These are phyloP conservation scores for Dendrolimus houi DNA, from an alignment of 2,888 invertebrate species.

Conservation along the genomic window DNA sequence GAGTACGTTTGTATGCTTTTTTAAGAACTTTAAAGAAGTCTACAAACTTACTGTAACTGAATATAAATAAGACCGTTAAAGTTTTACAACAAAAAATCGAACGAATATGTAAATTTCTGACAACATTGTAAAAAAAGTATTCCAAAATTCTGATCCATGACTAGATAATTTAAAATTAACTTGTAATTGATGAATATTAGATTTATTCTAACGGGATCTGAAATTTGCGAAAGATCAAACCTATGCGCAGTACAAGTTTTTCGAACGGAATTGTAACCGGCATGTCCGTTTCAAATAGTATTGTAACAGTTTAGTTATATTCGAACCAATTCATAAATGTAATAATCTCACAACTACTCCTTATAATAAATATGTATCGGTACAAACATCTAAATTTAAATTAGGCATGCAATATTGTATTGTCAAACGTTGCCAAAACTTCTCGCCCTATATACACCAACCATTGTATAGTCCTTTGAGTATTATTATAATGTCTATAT, in stretches of 20 bases:
- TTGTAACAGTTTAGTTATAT: no score
- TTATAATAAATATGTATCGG: background rate
- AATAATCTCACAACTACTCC: no score
- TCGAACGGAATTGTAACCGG: no score
- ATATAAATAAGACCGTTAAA: background rate
- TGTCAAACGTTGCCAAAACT: constrained; percentile 62
- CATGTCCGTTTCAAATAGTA: no score
- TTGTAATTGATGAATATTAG: no score
- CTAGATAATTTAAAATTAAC: constrained; percentile 35
- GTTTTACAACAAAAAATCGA: constrained; percentile 2
- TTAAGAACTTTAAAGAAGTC: no score
- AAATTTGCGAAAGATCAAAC: no score
- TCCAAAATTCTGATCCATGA: constrained; percentile 42
- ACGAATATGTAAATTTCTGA: constrained; percentile 19
- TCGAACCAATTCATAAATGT: no score
- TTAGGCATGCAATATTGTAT: constrained; percentile 62
- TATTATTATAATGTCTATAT: constrained; percentile 35
- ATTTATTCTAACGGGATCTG: no score
- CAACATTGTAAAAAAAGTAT: constrained; percentile 36
- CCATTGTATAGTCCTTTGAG: constrained; percentile 43
- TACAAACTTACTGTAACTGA: no score
- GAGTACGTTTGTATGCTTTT: no score
- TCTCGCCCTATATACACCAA: constrained; percentile 66
- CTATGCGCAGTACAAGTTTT: no score
- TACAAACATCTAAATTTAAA: constrained; percentile 39